Base-by-base conservation (phyloP, 1,140 invertebrate genomes). In the Drosophila burlai region DNA sequence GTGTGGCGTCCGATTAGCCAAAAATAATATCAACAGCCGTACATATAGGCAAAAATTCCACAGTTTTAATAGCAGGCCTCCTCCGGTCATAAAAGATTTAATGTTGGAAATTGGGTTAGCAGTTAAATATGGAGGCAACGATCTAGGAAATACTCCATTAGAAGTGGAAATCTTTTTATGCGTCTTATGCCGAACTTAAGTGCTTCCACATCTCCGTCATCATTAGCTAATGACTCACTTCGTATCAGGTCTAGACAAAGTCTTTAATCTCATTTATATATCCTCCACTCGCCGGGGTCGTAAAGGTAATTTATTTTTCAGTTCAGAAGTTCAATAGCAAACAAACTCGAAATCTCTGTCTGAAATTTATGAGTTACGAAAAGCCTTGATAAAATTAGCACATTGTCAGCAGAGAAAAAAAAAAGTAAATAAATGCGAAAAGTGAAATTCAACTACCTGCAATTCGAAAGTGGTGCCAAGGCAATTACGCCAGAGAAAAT, bases 401-500 rank as follows among this genome's bases (percentile, higher is more conserved):
- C 71, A 42, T n/a, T 40, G 54, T 31, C 46, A 42, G 50, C 47
- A 29, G 18, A 13, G 29, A 40, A 42, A 38, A 38, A 38, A 38
- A 49, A 47, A 24, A 4, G 11, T 18, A 52, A 34, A 50, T 11
- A 43, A 46, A 69, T 43, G 38, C 34, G 45, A 31, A 73, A 74
- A 73, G 62, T 62, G 42, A 61, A 72, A 78, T 61, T 78, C n/a
- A 54, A 61, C 47, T 67, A 42, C 45, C 26, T 69, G 26, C 26
- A 77, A 69, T 57, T 57, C 49, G 61, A 75, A 76, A 65, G 43
- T 57, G 34, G 54, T 49, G 74, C 72, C 74, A 76, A 76, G 73
- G 71, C 45, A 76, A 76, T 76, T 47, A 76, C 50, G 38, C 46
- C 31, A 55, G 47, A 54, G 67, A 71, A 76, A 76, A 52, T 64